phyloP scores from a whole-genome alignment of 2,113 vertebrate species.

The Turnix velox region DNA sequence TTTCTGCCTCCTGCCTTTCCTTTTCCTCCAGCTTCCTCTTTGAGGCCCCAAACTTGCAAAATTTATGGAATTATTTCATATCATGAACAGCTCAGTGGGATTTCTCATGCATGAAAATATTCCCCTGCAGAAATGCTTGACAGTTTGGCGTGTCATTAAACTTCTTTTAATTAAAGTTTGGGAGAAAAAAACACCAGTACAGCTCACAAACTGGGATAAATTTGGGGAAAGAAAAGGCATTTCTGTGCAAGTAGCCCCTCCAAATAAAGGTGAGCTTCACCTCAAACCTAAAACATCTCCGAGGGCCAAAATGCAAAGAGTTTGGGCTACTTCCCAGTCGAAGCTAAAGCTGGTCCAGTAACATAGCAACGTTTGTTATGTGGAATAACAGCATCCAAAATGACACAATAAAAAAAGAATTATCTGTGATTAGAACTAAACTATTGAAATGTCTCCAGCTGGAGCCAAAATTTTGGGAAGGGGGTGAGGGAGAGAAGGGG shows the following conservation, averaged over 20 bases:
- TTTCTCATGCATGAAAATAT: not conserved
- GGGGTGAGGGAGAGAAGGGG: not conserved
- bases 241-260: not conserved
- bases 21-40: not conserved
- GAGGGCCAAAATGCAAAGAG: constrained; percentile 8
- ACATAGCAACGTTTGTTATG: constrained; percentile 64
- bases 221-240: not conserved
- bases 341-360: constrained; percentile 6
- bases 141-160: constrained; percentile 1
- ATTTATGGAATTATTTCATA: not conserved
- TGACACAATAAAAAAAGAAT: constrained; percentile 77
- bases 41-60: not conserved
- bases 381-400: constrained; percentile 62
- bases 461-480: constrained; percentile 63
- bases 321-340: too few species aligned
- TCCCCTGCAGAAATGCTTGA: not conserved
- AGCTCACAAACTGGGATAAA: not conserved
- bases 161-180: constrained; percentile 26
- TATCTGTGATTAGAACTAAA: constrained; percentile 71
- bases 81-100: not conserved
- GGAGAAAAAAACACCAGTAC: not conserved
- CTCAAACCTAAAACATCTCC: not conserved
- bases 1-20: not conserved
- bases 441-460: constrained; percentile 62
- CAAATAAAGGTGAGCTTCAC: not conserved